These are phyloP conservation scores for human DNA, from an alignment of 2,113 vertebrate species.

Conservation along the genomic window GRCh38 chr1:3383501-3384000, in stretches of 20 bases:
- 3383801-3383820: neutral
- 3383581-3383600: too few species aligned
- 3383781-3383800: neutral
- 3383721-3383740: accelerated
- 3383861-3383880: neutral
- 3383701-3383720: accelerated
- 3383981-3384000: too few species aligned
- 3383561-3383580: accelerated
- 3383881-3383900: neutral
- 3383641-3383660: too few species aligned
- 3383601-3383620: too few species aligned
- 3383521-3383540: too few species aligned
- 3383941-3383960: neutral
- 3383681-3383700: accelerated
- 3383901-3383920: neutral
- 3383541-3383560: accelerated
- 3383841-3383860: neutral
- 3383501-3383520: neutral
- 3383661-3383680: too few species aligned
- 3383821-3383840: neutral
- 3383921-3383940: neutral
- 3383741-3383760: neutral
- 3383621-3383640: accelerated
- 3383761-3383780: neutral
- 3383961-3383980: neutral